Conservation (phyloP, 2,113 vertebrate genomes). For the Tretioscincus oriximinensis region DNA sequence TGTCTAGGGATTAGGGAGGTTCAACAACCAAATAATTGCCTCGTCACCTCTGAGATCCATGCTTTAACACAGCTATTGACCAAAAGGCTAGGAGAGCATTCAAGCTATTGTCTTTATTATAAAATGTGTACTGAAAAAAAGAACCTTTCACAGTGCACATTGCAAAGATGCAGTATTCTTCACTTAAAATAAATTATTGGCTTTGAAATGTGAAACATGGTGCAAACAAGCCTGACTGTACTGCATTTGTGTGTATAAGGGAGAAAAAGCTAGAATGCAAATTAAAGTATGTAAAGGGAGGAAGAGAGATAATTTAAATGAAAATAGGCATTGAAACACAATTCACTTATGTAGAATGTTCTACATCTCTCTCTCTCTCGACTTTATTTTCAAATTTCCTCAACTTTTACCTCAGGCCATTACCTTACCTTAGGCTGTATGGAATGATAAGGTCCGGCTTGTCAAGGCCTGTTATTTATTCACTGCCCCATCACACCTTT, state of each 20-base stretch:
- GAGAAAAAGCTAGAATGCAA: too few species aligned
- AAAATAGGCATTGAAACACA: constrained; percentile 39
- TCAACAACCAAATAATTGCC: constrained; percentile 31
- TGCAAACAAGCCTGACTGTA: constrained; percentile 38
- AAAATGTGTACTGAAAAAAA: neutral
- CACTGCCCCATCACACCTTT: constrained; percentile 72
- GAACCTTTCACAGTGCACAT: constrained; percentile 41
- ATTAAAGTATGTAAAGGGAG: constrained; percentile 48
- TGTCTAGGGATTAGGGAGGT: constrained; percentile 39
- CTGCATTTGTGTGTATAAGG: neutral
- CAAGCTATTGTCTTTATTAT: constrained; percentile 41
- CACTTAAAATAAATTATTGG: constrained; percentile 47
- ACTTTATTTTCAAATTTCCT: constrained; percentile 45
- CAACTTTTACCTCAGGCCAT: constrained; percentile 56
- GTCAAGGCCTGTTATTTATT: constrained; percentile 77
- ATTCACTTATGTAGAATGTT: constrained; percentile 44
- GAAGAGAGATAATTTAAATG: neutral
- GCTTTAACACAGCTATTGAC: constrained; percentile 35
- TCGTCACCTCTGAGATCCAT: constrained; percentile 53
- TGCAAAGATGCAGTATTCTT: constrained; percentile 25
- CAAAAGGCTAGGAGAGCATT: constrained; percentile 34
- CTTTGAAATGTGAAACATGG: constrained; percentile 35
- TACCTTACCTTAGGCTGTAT: constrained; percentile 71
- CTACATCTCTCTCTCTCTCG: neutral
- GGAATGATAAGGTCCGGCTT: constrained; percentile 74